Evolutionary conservation across 2,888 invertebrate genomes (phyloP), one percentile per base, ranked within the genome.

Genomic region (Miltochrista miniata): DNA sequence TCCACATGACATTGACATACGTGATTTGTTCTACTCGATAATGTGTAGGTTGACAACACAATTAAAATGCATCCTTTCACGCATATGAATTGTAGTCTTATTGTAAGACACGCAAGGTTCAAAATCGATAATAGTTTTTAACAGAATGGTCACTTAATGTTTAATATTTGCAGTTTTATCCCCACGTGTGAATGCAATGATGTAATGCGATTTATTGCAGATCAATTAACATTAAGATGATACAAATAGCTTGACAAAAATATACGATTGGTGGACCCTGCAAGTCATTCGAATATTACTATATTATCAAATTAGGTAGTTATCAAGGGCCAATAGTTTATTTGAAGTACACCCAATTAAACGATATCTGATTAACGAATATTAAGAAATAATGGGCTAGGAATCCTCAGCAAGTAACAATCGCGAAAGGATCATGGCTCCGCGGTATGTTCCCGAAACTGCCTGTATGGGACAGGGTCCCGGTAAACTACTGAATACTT

Each of bases 1-100:
- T 35, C 18, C 18, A 43, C 15, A 11, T 43, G 34, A 43, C 43
- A 43, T 43, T 43, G 43, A 43, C 34, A 43, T 15, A 33, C n/a
- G 34, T 35, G 24, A 43, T 18, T 43, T 43, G 34, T 35, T 18
- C 34, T 35, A 43, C 12, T 31, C 34, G 12, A 43, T 33, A 43
- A 10, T 35, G 12, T 14, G 12, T 35, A 35, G 43, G 11, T 43
- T 35, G 24, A 15, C 34, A 47, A 38, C 38, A 15, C 14, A 13
- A 36, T 14, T 15, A 1, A 11, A 10, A 5, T 36, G 15, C 14
- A 39, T 11, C 18, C 8, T 12, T 11, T 12, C 39, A n/a, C 1
- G n/a, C 18, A 29, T n/a, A 12, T 7, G 1, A 24, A 39, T 18
- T 13, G 8, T 8, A 30, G 1, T 13, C n/a, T 29, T 30, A 41